Evolutionary conservation across 2,888 invertebrate genomes (phyloP).

Genomic region (Tenthredo livida): DNA sequence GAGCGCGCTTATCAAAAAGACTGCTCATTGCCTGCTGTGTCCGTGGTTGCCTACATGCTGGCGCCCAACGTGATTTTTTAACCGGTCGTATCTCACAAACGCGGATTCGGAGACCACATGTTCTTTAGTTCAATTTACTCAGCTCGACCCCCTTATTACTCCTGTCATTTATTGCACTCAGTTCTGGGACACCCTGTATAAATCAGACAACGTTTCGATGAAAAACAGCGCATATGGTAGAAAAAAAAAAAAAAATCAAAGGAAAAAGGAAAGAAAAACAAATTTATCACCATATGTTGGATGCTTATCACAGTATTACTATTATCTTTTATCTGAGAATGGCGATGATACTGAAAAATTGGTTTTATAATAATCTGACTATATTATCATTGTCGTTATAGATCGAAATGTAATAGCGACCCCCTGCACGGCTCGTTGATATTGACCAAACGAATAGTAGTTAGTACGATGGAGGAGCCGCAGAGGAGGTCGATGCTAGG

Average conservation of each 20-base stretch:
- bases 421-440: not conserved
- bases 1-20: too few species aligned
- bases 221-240: not conserved
- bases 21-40: too few species aligned
- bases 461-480: conserved; percentile 58
- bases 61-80: too few species aligned
- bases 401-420: not conserved
- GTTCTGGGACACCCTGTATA: too few species aligned
- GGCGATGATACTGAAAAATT: not conserved
- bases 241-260: not conserved
- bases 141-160: too few species aligned
- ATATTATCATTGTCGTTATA: not conserved
- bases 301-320: not conserved
- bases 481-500: conserved; percentile 56
- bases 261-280: not conserved
- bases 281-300: not conserved
- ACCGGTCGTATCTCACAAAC: too few species aligned
- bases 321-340: not conserved
- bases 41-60: too few species aligned
- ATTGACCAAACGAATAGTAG: conserved; percentile 39
- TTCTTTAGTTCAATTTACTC: too few species aligned
- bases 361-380: not conserved
- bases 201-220: not conserved
- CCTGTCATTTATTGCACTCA: too few species aligned
- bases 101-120: too few species aligned